Evolutionary conservation across 2,797 vertebrate species (phyloP).

Genomic region (Amazona ochrocephala): DNA sequence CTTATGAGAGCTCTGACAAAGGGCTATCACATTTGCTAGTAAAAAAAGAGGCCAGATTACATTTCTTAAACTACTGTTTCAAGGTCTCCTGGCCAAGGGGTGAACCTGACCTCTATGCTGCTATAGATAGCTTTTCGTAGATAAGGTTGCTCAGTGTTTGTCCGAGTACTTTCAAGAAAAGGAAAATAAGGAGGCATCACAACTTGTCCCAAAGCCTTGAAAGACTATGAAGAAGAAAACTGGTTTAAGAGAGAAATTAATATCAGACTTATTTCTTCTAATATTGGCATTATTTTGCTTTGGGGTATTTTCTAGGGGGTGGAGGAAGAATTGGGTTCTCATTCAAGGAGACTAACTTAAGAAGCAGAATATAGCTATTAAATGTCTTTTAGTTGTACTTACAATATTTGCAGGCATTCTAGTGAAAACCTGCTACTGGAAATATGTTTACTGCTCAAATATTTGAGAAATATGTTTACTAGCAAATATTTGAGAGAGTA

Average conservation of each 20-base stretch:
- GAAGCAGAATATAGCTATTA: not conserved
- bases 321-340: not conserved
- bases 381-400: not conserved
- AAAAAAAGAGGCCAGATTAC: not conserved
- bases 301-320: not conserved
- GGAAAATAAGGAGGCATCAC: not conserved
- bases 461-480: not conserved
- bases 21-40: not conserved
- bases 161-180: not conserved
- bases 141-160: not conserved
- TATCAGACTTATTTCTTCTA: not conserved
- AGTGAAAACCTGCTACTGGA: not conserved
- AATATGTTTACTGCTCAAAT: not conserved
- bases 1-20: slow-evolving; percentile 9
- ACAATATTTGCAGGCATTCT: not conserved
- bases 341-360: not conserved
- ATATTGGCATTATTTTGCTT: not conserved
- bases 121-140: not conserved
- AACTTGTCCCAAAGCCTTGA: not conserved
- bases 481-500: not conserved
- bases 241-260: not conserved
- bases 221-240: not conserved
- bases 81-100: not conserved
- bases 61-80: not conserved
- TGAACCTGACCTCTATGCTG: not conserved